These are phyloP conservation scores for Callyntrura sp. DNA, from an alignment of 2,888 invertebrate genomes.

Conservation along the genomic window DNA sequence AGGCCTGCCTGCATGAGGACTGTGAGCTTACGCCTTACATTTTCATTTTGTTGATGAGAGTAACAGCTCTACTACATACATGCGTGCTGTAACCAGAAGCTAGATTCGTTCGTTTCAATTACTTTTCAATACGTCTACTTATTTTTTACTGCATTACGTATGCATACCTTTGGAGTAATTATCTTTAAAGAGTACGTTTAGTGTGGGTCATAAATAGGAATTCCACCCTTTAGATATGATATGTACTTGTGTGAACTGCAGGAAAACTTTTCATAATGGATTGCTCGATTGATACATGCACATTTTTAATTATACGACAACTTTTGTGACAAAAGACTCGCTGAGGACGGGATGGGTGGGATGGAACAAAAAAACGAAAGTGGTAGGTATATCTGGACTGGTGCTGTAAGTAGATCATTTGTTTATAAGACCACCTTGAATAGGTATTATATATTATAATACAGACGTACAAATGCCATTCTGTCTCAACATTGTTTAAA, in stretches of 20 bases:
- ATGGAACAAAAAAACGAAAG: conserved; percentile 42
- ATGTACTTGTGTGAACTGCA: not conserved
- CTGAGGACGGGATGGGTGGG: not conserved
- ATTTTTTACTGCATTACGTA: not conserved
- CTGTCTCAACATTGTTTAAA: conserved; percentile 2
- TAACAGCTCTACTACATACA: not conserved
- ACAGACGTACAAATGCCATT: conserved; percentile 28
- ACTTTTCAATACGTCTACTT: conserved; percentile 22
- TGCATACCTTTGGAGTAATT: not conserved
- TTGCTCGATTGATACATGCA: not conserved
- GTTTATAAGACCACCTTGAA: conserved; percentile 60
- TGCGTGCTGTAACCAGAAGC: not conserved
- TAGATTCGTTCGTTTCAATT: not conserved
- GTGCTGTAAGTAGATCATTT: conserved; percentile 13
- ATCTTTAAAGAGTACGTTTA: not conserved
- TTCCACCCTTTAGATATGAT: conserved; percentile 4
- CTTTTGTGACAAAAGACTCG: not conserved
- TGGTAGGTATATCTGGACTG: conserved; percentile 37
- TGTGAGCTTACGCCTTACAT: not conserved
- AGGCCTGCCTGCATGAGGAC: not conserved
- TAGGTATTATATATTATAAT: conserved; percentile 56
- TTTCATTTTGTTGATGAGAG: conserved; percentile 20
- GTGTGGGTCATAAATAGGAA: not conserved
- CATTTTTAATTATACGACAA: not conserved
- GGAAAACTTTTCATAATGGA: not conserved